phyloP scores from a whole-genome alignment of 2,888 invertebrate species.

The Idaea aversata region DNA sequence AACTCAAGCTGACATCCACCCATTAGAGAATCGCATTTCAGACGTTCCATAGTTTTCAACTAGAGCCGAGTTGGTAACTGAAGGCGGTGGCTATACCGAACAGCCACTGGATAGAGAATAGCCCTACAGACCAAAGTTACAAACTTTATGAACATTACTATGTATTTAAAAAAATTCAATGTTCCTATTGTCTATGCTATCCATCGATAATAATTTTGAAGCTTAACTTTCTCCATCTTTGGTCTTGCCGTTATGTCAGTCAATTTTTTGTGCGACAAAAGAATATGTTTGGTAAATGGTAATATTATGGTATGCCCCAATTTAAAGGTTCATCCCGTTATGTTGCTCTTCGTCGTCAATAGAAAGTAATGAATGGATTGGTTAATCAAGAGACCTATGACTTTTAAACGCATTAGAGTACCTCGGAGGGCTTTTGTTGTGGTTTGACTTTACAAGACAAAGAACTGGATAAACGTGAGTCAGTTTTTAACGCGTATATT shows the following conservation, averaged over 20 bases:
- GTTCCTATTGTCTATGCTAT: background rate
- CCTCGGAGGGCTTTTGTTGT: background rate
- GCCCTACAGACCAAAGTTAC: too few species aligned
- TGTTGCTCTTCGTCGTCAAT: background rate
- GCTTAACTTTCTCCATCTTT: background rate
- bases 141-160: background rate
- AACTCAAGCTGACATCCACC: too few species aligned
- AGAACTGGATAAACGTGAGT: background rate
- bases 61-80: too few species aligned
- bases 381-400: constrained; percentile 3
- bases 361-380: background rate
- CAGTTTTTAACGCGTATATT: background rate
- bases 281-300: background rate
- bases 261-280: background rate
- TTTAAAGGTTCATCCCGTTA: background rate
- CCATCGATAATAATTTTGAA: background rate
- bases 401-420: constrained; percentile 17
- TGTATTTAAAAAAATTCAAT: background rate
- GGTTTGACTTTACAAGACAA: background rate
- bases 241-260: background rate
- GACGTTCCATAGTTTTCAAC: too few species aligned
- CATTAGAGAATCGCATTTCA: too few species aligned
- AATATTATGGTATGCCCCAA: background rate
- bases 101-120: too few species aligned
- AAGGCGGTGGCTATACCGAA: too few species aligned